Base-by-base conservation (phyloP, 2,888 invertebrate species). In the Rotaria sp. region DNA sequence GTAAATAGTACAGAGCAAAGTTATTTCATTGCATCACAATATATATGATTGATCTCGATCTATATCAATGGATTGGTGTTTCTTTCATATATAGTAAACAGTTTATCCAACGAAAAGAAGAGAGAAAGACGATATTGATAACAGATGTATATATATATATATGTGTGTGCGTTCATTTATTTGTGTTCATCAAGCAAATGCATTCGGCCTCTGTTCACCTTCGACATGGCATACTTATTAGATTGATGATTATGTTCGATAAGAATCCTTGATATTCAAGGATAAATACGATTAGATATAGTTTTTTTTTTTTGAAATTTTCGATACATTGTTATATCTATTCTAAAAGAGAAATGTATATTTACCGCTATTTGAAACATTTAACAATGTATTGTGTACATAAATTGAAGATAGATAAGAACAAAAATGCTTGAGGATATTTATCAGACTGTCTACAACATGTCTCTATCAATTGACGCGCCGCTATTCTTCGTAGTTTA, bases 241-340 rank as follows among this genome's bases (percentile, higher is more conserved):
- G 30, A 67, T 21, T 35, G 67, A 30, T 7, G 30, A 30, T 67
- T 30, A 67, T 67, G 21, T 67, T 67, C 35, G 67, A 67, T 67
- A 67, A 67, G 67, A 67, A 67, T 67, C 67, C 67, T 67, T 67
- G 35, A 67, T 67, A 38, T 67, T 67, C 67, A 67, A 67, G 67
- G 35, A 30, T 8, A 67, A 38, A 67, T 67, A 10, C 67, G 67
- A 7, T 67, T 67, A 35, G 35, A 30, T 67, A 30, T 35, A n/a
- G 8, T 15, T 35, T 30, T 15, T 67, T 67, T 5, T 55, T 26
- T 55, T 26, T 67, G 38, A 67, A 67, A 67, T 38, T 35, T 21
- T 55, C 26, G 24, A 67, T 15, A 26, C 11, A 59, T 59, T 1
- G 52, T 59, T 30, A 15, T 67, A 67, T 67, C 67, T 67, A 35